Evolutionary conservation across 2,888 invertebrate genomes (phyloP), one percentile per base, ranked within the genome.

Genomic region (Spialia ferax): DNA sequence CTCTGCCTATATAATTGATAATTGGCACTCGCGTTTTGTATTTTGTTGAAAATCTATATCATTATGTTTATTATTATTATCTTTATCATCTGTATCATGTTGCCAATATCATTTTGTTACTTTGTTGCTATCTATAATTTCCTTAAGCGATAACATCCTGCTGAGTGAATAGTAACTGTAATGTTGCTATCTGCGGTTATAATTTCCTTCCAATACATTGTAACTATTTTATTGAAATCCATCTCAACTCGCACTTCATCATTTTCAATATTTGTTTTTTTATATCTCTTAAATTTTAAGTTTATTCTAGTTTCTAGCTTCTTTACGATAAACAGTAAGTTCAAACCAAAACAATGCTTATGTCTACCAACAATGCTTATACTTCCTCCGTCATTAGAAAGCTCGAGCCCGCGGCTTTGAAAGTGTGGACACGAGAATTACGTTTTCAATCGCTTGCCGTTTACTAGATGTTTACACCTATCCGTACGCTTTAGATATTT

Each of bases 361-460:
- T 15, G 13, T 35, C 20, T 20, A 52, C 13, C 52, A 55, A 55
- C 55, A 55, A 55, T 55, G 55, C 29, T 15, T 42, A 15, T 38
- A 57, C 22, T 13, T 1, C 35, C 35, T 32, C n/a, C 18, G 13
- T 26, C 59, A 45, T 42, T 59, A 59, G 59, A 59, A 59, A 59
- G 59, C 23, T 45, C 15, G 26, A 22, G 57, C 59, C 26, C 59
- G 59, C 59, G 59, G 59, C 59, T n/a, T 26, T 15, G 59, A 59
- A 59, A 59, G 59, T 42, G 59, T 45, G 26, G 23, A 45, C 45
- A 60, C 18, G 59, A 45, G 59, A 60, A 60, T 60, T 45, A 45
- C 45, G 45, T 60, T 60, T 60, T 60, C 59, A 60, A 60, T 60
- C 59, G 59, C 23, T 15, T 18, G 45, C 59, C 26, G 38, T 45